Percentiles rank a stretch among this genome's conserved stretches.
phyloP scores from a whole-genome alignment of 2,888 invertebrate genomes.

The Drosophila prolongata region DNA sequence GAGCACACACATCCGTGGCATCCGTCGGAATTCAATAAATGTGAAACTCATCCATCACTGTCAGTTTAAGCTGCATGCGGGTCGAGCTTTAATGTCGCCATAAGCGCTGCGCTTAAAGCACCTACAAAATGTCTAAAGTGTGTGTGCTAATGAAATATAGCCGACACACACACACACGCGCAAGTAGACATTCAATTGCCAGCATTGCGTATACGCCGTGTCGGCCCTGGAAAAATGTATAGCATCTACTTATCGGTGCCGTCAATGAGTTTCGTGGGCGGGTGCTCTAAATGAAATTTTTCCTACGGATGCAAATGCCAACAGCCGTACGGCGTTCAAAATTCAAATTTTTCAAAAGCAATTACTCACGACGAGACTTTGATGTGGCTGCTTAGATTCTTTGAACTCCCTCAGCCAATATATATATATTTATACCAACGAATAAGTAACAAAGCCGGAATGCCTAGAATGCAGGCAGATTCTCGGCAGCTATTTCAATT shows the following conservation, averaged over 20 bases:
- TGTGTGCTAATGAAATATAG: slow-evolving; percentile 36
- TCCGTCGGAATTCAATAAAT: slow-evolving; percentile 59
- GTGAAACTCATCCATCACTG: slow-evolving; percentile 72
- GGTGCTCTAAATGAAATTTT: slow-evolving; percentile 33
- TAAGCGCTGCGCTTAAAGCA: slow-evolving; percentile 36
- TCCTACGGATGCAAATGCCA: slow-evolving; percentile 16
- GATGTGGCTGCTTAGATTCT: slow-evolving; percentile 59
- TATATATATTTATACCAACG: neutral
- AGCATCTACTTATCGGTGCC: slow-evolving; percentile 34
- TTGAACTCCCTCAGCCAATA: slow-evolving; percentile 31
- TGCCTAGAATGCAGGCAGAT: slow-evolving; percentile 1
- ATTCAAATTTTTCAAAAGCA: slow-evolving; percentile 60
- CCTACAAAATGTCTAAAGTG: slow-evolving; percentile 25
- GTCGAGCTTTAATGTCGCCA: slow-evolving; percentile 32
- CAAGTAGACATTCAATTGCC: neutral
- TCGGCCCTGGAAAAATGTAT: slow-evolving; percentile 13
- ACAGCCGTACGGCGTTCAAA: slow-evolving; percentile 24
- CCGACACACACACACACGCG: neutral
- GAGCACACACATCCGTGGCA: neutral
- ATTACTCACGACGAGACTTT: slow-evolving; percentile 57
- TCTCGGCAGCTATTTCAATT: slow-evolving; percentile 21
- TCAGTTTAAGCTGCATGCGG: slow-evolving; percentile 51
- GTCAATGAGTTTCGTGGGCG: slow-evolving; percentile 45
- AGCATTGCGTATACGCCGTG: slow-evolving; percentile 43
- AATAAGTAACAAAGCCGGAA: slow-evolving; percentile 32